Conservation (phyloP, 2,797 vertebrate species). For the Hypotaenidia philippensis region DNA sequence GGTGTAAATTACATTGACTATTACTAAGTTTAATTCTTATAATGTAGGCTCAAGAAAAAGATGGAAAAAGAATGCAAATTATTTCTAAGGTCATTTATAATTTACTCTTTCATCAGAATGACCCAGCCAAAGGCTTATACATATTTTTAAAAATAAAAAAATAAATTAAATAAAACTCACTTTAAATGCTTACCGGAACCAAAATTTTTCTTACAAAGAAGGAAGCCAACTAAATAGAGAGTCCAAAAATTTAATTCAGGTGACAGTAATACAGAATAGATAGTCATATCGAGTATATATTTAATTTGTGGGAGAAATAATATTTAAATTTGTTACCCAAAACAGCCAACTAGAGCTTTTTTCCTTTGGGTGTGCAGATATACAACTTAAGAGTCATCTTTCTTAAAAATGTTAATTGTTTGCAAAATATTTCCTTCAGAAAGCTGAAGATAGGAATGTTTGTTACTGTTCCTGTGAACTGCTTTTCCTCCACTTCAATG, state of each 20-base stretch:
- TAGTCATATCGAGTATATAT: neutral
- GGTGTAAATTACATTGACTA: constrained; percentile 14
- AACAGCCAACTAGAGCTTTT: neutral
- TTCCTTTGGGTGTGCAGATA: neutral
- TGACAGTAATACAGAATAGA: neutral
- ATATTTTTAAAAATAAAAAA: neutral
- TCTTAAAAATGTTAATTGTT: neutral
- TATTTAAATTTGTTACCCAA: neutral
- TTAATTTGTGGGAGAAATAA: neutral
- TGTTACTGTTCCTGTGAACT: neutral
- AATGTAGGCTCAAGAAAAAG: constrained; percentile 26
- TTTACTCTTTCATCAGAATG: neutral
- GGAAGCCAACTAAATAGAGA: neutral
- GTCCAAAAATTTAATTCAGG: neutral
- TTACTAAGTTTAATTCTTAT: constrained; percentile 43
- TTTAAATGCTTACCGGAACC: neutral
- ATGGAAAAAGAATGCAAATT: neutral
- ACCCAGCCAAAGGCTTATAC: neutral
- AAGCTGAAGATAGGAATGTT: neutral
- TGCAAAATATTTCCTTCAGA: neutral
- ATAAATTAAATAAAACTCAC: neutral
- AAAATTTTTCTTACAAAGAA: neutral
- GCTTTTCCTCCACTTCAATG: neutral
- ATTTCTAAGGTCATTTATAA: neutral
- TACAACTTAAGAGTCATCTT: neutral